Base-by-base conservation (phyloP, 2,888 invertebrate species). In the Sarcophaga variegata region DNA sequence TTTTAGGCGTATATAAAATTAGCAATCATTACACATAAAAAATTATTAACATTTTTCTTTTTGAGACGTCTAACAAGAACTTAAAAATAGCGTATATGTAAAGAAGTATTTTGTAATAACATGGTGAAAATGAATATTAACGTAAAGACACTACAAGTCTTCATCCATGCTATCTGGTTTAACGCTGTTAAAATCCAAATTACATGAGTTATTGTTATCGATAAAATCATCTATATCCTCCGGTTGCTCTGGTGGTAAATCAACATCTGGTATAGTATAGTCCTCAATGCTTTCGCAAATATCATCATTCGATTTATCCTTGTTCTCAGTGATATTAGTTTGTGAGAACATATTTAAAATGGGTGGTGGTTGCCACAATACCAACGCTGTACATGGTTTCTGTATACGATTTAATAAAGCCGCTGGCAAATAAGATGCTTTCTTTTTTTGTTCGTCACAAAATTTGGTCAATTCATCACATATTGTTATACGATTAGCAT, bases 361-460 rank as follows among this genome's bases (percentile, higher is more conserved):
- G 45, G 95, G 95, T 0, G 97, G 95, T 0, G 97, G 97, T 91
- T 96, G 96, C 97, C 97, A 97, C 12, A 97, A 94, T 2, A 97
- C 96, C 88, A 97, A 92, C 4, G 97, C 97, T 93, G 96, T 97
- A 90, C 96, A 96, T 0, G 97, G 97, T 91, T 96, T 95, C 89
- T 96, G 95, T 89, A 95, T 93, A 91, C 95, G 95, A 90, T 95
- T 94, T 81, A 97, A 93, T 63, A 97, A 92, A 17, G 95, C 94
- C 62, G 95, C 94, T 1, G 97, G 97, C 89, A 97, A 91, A 70
- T 96, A 94, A 0, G 96, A 95, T 85, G 96, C 96, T 14, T 54
- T 54, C 86, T 95, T 95, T 59, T 89, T 88, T 64, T 80, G 90
- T 83, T 80, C 88, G 59, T 88, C 89, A 69, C 87, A 86, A 70